Conservation (phyloP, 1,140 invertebrate genomes). For the Plectrocnemia conspersa region DNA sequence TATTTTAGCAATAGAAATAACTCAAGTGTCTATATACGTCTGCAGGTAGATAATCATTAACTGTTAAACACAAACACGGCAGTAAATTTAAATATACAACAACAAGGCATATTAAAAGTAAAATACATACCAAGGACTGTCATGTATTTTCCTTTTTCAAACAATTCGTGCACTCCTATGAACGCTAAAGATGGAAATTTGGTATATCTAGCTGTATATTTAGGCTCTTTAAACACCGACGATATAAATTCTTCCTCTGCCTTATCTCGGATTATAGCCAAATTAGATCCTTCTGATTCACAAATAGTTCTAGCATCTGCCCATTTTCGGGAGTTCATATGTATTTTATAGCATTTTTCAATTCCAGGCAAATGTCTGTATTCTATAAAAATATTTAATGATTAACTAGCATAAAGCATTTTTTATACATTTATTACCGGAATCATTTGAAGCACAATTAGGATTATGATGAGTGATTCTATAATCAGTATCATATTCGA, state of each 20-base stretch:
- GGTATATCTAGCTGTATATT: not conserved
- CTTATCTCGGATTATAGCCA: slow-evolving; percentile 8
- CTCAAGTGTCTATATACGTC: too few species aligned
- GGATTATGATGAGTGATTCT: too few species aligned
- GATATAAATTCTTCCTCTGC: not conserved
- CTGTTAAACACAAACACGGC: too few species aligned
- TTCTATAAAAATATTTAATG: not conserved
- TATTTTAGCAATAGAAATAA: too few species aligned
- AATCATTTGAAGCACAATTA: too few species aligned
- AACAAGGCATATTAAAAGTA: not conserved
- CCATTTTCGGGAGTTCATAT: slow-evolving; percentile 10
- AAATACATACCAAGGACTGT: slow-evolving; percentile 8
- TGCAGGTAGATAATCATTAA: too few species aligned
- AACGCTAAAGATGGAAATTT: not conserved
- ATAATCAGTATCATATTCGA: too few species aligned
- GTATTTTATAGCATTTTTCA: slow-evolving; percentile 13
- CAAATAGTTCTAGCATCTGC: slow-evolving; percentile 9
- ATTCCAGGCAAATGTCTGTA: not conserved
- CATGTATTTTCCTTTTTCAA: slow-evolving; percentile 8
- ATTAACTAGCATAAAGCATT: not conserved
- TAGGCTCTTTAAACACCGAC: not conserved
- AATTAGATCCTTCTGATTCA: slow-evolving; percentile 8
- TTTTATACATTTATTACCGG: too few species aligned
- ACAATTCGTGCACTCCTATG: slow-evolving; percentile 14
- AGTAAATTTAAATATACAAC: too few species aligned